phyloP scores from a whole-genome alignment of 2,888 invertebrate species.

The Nomada goodeniana region DNA sequence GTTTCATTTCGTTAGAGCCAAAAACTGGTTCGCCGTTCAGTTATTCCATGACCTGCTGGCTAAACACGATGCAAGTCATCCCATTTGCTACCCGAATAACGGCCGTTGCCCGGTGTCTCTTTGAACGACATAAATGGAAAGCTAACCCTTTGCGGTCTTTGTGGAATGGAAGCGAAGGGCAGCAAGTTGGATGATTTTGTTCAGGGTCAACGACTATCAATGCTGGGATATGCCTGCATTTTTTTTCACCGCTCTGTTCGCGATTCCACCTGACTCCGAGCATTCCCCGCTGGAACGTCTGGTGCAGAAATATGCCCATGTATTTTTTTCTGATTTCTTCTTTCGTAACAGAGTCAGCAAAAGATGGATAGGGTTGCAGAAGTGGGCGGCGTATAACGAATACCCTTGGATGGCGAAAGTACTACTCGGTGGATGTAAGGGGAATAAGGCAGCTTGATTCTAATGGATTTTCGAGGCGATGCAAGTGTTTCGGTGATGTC shows the following conservation, averaged over 20 bases:
- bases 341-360: background rate
- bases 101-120: conserved; percentile 38
- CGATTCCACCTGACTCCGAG: conserved; percentile 4
- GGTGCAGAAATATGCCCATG: background rate
- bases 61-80: conserved; percentile 56
- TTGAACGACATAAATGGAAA: conserved; percentile 60
- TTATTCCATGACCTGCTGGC: conserved; percentile 40
- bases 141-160: conserved; percentile 55
- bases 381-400: no score
- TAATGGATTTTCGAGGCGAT: background rate
- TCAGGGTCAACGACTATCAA: conserved; percentile 56
- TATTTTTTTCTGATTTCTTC: background rate
- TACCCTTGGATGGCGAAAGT: background rate
- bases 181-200: conserved; percentile 52
- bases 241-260: conserved; percentile 7
- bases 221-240: conserved; percentile 34
- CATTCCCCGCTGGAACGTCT: conserved; percentile 13
- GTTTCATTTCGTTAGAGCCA: conserved; percentile 17
- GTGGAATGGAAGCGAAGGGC: conserved; percentile 36
- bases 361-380: background rate
- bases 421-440: background rate
- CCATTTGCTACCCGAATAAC: conserved; percentile 58
- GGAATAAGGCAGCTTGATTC: conserved; percentile 3
- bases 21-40: conserved; percentile 34
- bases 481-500: background rate